These are phyloP conservation scores for Anneissia japonica DNA, from an alignment of 35 echinoderm and acorn worm genomes.

Conservation along the genomic window DNA sequence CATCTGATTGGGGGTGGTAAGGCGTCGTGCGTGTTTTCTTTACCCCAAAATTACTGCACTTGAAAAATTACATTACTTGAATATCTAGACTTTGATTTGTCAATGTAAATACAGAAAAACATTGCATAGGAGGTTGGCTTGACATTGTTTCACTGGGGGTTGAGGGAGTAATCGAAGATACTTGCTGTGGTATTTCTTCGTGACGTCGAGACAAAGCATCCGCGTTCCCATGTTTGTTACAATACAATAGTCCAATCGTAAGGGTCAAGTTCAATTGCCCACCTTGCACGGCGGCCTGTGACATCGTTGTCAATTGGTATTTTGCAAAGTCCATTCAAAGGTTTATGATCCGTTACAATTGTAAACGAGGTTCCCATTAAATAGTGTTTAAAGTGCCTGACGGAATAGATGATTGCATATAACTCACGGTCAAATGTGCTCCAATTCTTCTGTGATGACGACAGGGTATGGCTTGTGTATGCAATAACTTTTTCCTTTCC, in stretches of 20 bases:
- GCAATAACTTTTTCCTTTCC: constrained; percentile 46
- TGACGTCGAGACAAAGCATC: constrained; percentile 47
- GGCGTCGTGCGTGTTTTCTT: too few relatives aligned
- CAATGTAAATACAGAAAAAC: too few relatives aligned
- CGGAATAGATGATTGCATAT: constrained; percentile 23
- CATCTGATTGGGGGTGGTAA: too few relatives aligned
- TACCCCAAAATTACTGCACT: too few relatives aligned
- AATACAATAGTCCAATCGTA: constrained; percentile 39
- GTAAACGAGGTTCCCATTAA: constrained; percentile 30
- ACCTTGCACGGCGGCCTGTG: constrained; percentile 27
- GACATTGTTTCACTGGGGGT: too few relatives aligned
- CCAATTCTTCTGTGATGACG: constrained; percentile 34
- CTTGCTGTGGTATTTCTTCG: too few relatives aligned
- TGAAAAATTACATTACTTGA: too few relatives aligned
- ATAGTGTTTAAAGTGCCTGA: constrained; percentile 57
- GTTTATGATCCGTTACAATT: constrained; percentile 52
- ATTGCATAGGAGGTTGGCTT: too few relatives aligned
- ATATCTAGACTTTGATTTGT: too few relatives aligned
- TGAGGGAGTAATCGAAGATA: too few relatives aligned
- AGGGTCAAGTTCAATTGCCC: constrained; percentile 37
- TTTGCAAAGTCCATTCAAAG: constrained; percentile 28
- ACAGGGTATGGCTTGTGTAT: constrained; percentile 32
- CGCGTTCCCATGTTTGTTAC: constrained; percentile 28
- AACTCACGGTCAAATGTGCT: constrained; percentile 43
- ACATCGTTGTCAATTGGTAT: constrained; percentile 14